Percentiles rank a stretch among this genome's conserved stretches.
These are phyloP conservation scores for Phaedon cochleariae DNA, from an alignment of 2,888 invertebrate genomes.

Conservation along the genomic window DNA sequence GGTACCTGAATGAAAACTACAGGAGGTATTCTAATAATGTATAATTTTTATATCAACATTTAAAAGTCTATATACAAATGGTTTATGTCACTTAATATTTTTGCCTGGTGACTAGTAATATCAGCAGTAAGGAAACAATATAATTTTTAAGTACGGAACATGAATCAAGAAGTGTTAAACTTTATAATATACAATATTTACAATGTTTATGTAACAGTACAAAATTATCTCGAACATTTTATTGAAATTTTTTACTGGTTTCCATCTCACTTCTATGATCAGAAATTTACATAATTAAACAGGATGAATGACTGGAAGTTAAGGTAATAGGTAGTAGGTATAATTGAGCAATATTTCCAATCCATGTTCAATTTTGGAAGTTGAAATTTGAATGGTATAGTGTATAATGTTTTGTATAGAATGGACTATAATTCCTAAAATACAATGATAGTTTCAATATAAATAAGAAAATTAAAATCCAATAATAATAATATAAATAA, in stretches of 20 bases:
- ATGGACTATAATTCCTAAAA: background rate
- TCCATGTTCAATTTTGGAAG: background rate
- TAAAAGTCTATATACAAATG: conserved; percentile 15
- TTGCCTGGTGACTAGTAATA: conserved; percentile 18
- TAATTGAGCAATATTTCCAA: background rate
- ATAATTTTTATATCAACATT: conserved; percentile 6
- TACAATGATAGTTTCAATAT: too few species aligned
- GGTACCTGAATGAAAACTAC: too few species aligned
- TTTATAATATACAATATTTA: conserved; percentile 29
- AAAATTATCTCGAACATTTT: background rate
- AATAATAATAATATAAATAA: too few species aligned
- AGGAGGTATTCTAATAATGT: too few species aligned
- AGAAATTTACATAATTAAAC: background rate
- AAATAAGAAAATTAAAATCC: too few species aligned
- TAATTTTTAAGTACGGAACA: conserved; percentile 5
- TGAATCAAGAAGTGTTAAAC: conserved; percentile 13
- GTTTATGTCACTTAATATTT: conserved; percentile 13
- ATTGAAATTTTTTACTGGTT: conserved; percentile 19
- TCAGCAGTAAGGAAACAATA: background rate
- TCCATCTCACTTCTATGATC: background rate
- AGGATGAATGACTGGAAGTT: background rate
- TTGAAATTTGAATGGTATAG: background rate
- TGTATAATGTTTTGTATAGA: background rate
- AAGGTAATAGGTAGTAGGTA: too few species aligned
- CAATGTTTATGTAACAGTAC: background rate